phyloP scores from a whole-genome alignment of 2,113 vertebrate genomes.

The Syrmaticus mikado region DNA sequence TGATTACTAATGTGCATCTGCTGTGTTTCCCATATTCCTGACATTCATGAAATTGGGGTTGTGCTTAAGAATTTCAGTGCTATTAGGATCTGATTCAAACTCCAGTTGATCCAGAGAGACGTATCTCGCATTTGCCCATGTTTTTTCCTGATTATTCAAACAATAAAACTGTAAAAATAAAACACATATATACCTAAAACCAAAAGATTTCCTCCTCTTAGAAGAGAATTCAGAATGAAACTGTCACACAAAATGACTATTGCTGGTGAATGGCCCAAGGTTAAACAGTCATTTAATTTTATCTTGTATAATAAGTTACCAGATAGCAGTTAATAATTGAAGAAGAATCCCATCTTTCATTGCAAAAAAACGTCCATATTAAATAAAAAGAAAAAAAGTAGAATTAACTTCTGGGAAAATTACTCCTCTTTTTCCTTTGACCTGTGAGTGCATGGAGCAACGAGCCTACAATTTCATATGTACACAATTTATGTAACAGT shows the following conservation, averaged over 20 bases:
- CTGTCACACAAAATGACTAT: neutral
- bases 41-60: neutral
- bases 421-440: neutral
- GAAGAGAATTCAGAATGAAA: neutral
- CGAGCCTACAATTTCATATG: neutral
- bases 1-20: neutral
- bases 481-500: neutral
- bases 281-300: constrained; percentile 41
- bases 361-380: neutral
- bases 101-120: neutral
- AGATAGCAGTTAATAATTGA: constrained; percentile 54
- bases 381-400: neutral
- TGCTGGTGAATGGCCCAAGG: constrained; percentile 20
- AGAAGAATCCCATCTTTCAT: constrained; percentile 3
- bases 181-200: neutral
- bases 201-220: neutral
- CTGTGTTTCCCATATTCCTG: neutral
- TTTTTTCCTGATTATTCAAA: neutral
- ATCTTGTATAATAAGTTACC: constrained; percentile 51
- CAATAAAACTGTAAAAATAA: neutral
- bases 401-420: neutral
- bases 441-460: neutral
- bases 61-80: neutral
- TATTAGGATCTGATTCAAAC: neutral
- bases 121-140: neutral